Percentiles rank a stretch among this genome's conserved stretches.
Conservation (phyloP, 64 coral and sea anemone species). For the Orbicella faveolata region DNA sequence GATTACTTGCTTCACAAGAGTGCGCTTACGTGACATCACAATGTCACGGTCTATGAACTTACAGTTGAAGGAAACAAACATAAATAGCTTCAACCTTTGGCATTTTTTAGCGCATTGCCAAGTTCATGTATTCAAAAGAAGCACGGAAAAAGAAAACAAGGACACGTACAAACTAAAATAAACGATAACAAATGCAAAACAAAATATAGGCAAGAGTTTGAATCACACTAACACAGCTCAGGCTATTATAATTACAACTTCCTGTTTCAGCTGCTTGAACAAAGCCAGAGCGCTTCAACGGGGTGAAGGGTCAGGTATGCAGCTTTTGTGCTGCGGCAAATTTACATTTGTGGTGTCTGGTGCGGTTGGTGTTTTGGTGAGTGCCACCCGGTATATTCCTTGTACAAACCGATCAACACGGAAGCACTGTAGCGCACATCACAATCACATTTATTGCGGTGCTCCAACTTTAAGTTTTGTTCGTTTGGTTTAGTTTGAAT, state of each 20-base stretch:
- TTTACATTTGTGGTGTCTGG: background rate
- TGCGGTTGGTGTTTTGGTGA: background rate
- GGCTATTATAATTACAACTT: conserved; percentile 22
- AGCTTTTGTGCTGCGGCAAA: no score
- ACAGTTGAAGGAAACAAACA: background rate
- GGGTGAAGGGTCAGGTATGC: background rate
- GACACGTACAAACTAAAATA: no score
- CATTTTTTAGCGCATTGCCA: background rate
- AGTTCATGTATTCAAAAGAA: background rate
- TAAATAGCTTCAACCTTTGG: background rate
- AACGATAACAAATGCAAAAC: no score
- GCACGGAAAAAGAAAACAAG: background rate
- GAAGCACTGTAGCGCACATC: no score
- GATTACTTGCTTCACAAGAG: no score
- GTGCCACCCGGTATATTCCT: no score
- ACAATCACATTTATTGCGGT: no score
- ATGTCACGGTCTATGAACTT: background rate
- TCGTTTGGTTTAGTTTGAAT: no score
- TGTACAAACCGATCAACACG: no score
- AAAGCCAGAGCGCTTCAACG: background rate
- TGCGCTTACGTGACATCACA: background rate
- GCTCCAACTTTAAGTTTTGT: no score
- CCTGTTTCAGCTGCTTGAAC: conserved; percentile 4
- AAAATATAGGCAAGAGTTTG: background rate
- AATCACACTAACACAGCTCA: background rate